Conservation (phyloP, 2,888 invertebrate species). For the Laothoe populi region DNA sequence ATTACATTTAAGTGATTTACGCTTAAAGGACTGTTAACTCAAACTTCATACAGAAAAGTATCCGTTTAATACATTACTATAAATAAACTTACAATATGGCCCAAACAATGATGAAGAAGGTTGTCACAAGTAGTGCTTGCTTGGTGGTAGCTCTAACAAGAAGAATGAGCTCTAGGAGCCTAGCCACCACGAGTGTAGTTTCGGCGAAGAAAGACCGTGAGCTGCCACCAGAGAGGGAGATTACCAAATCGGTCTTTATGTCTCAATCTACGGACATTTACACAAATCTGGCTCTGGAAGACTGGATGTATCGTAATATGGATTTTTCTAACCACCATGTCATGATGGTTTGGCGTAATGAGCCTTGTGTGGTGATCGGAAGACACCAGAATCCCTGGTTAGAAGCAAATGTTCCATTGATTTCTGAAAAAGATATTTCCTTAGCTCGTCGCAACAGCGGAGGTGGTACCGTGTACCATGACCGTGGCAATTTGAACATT, state of each 20-base stretch:
- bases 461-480: slow-evolving; percentile 98
- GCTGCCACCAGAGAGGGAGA: slow-evolving; percentile 74
- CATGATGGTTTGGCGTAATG: slow-evolving; percentile 96
- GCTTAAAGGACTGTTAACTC: slow-evolving; percentile 59
- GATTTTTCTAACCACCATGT: slow-evolving; percentile 93
- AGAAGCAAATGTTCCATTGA: slow-evolving; percentile 91
- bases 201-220: slow-evolving; percentile 59
- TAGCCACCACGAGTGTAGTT: slow-evolving; percentile 57
- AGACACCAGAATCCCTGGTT: slow-evolving; percentile 98
- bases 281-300: slow-evolving; percentile 97
- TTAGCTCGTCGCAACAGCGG: slow-evolving; percentile 97
- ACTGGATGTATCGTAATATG: slow-evolving; percentile 96
- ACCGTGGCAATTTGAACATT: slow-evolving; percentile 95
- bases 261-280: slow-evolving; percentile 96
- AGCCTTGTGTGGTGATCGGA: slow-evolving; percentile 97
- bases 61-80: slow-evolving; percentile 56
- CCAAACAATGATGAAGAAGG: slow-evolving; percentile 75
- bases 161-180: slow-evolving; percentile 65
- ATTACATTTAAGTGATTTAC: slow-evolving; percentile 55
- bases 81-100: slow-evolving; percentile 68
- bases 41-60: slow-evolving; percentile 81
- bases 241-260: slow-evolving; percentile 94
- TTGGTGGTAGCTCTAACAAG: slow-evolving; percentile 69
- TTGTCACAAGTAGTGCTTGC: slow-evolving; percentile 68
- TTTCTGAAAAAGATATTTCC: slow-evolving; percentile 88